These are phyloP conservation scores for Ptilonorhynchus violaceus DNA, from an alignment of 2,113 vertebrate genomes.

Conservation along the genomic window DNA sequence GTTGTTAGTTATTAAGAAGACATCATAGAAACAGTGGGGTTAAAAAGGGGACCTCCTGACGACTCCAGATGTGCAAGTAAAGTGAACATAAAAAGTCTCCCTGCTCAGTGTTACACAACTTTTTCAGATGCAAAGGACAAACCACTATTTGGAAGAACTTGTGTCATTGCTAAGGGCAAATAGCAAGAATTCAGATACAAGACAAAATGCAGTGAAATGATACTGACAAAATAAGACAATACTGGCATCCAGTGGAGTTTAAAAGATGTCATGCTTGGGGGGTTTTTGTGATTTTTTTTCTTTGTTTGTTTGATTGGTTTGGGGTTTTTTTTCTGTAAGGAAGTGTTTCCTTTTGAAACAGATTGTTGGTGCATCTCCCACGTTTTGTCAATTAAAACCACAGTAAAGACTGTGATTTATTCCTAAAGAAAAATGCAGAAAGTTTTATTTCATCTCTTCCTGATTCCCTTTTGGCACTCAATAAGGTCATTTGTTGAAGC, in stretches of 20 bases:
- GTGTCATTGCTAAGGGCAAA: background rate
- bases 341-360: background rate
- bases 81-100: background rate
- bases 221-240: background rate
- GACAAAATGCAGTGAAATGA: background rate
- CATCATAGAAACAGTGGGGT: background rate
- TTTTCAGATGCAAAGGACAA: background rate
- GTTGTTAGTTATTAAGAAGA: background rate
- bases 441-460: background rate
- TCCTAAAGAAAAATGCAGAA: background rate
- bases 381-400: background rate
- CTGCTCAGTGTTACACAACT: background rate
- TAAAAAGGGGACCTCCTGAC: background rate
- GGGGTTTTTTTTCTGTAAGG: background rate
- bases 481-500: background rate
- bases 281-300: background rate
- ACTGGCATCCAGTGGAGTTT: background rate
- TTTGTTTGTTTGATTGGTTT: background rate
- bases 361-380: background rate
- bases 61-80: background rate
- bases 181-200: background rate
- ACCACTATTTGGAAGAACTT: background rate
- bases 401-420: background rate
- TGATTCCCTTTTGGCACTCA: background rate
- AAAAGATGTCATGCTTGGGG: background rate